These are phyloP conservation scores for Yponomeuta sedellus DNA, from an alignment of 2,888 invertebrate species.

Conservation along the genomic window DNA sequence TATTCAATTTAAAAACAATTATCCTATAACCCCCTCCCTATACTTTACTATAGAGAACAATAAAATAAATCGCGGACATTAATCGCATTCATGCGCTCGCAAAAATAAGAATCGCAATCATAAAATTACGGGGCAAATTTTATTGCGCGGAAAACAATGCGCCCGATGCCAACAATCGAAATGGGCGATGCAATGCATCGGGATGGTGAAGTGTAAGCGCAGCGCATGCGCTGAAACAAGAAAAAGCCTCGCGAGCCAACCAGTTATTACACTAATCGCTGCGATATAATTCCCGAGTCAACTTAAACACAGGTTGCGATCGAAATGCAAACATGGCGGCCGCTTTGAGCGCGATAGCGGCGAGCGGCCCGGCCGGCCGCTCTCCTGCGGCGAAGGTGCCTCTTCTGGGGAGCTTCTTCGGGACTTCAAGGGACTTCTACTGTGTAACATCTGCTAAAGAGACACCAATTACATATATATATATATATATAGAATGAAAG, in stretches of 20 bases:
- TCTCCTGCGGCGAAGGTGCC: background rate
- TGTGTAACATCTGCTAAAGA: too few species aligned
- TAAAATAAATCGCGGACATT: constrained; percentile 13
- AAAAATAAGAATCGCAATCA: constrained; percentile 44
- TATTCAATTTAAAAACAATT: constrained; percentile 15
- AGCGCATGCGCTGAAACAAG: constrained; percentile 55
- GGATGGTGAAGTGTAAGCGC: constrained; percentile 55
- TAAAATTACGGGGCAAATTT: constrained; percentile 54
- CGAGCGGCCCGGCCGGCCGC: constrained; percentile 43
- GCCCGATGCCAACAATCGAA: constrained; percentile 58
- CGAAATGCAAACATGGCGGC: constrained; percentile 77
- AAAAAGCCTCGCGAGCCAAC: constrained; percentile 65
- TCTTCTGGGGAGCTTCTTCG: background rate
- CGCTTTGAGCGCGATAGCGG: constrained; percentile 64
- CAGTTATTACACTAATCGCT: constrained; percentile 77
- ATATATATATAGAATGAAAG: too few species aligned
- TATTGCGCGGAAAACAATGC: constrained; percentile 64
- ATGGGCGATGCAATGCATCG: constrained; percentile 46
- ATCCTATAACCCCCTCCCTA: background rate
- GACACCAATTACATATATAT: too few species aligned
- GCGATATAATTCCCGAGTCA: constrained; percentile 76
- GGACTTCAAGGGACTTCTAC: constrained; percentile 8
- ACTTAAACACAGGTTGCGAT: constrained; percentile 76
- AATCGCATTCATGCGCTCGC: constrained; percentile 22
- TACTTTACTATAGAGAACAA: constrained; percentile 4